Evolutionary conservation across 2,797 vertebrate genomes (phyloP), one percentile per base, ranked within the genome.

Genomic region (Acrossocheilus fasciatus): DNA sequence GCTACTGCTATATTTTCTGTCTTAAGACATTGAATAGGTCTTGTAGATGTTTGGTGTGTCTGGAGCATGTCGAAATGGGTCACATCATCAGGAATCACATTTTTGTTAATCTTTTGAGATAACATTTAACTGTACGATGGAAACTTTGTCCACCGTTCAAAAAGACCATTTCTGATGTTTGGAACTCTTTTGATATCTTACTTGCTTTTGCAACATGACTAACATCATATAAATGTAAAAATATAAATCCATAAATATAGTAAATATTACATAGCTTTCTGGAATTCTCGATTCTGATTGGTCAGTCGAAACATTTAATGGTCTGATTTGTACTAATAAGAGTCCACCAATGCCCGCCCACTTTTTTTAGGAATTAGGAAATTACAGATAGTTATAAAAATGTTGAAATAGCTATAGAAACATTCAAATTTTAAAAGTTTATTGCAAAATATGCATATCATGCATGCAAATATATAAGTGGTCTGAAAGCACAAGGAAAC

Each of bases 1-100:
- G 64, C 62, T 20, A 34, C 77, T 64, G 69, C 81, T 39, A 45
- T 57, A 6, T 66, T 12, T 45, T 77, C 86, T 47, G 68, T 54
- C 41, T 66, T 36, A 54, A 54, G 34, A 72, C 34, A 4, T 0
- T 72, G 47, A 82, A 82, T 41, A 57, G 23, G 45, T 52, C 4
- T 68, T 66, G 30, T 36, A 54, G 66, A 26, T 72, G 3, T 39
- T 70, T 57, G 68, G 12, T 72, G 7, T 26, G 34, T 72, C 47
- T 70, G 68, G 72, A 54, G 7, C 34, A 26, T 72, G 47, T 72
- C 50, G 23, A 69, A 69, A 69, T 54, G 64, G n/a, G 47, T 69
- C 72, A 74, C 14, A 17, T 74, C 39, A 47, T 23, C 6, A 18
- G 17, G 2, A 43, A 73, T 45, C 15, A 30, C 6, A 10, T 18